Conservation (phyloP, 30 jellyfish, hydroid and myxozoan genomes). For the Pelagia noctiluca region DNA sequence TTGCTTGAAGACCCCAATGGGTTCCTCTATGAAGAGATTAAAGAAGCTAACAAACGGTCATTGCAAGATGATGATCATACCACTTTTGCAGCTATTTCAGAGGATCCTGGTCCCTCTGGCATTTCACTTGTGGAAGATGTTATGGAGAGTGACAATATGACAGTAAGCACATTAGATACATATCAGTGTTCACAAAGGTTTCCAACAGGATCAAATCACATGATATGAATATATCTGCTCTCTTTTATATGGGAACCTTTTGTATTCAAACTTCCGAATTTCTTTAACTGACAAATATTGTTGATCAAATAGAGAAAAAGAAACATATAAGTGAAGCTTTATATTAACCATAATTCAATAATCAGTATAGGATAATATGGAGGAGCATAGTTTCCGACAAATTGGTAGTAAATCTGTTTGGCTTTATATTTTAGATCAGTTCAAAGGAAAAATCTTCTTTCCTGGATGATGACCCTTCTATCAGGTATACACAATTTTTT, state of each 20-base stretch:
- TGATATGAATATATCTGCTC: conserved; percentile 19
- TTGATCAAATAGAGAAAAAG: conserved; percentile 2
- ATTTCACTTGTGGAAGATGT: conserved; percentile 28
- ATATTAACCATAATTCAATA: conserved; percentile 3
- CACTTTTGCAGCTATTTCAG: conserved; percentile 15
- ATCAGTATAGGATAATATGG: conserved; percentile 14
- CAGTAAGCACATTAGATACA: conserved; percentile 26
- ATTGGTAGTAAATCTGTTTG: conserved; percentile 18
- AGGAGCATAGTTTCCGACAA: conserved; percentile 14
- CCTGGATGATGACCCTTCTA: conserved; percentile 23
- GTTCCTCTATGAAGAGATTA: conserved; percentile 27
- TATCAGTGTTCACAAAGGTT: too few relatives aligned
- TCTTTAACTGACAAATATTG: conserved; percentile 18
- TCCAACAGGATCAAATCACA: conserved; percentile 34
- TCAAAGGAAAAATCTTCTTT: conserved; percentile 25
- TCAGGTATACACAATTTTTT: conserved; percentile 13
- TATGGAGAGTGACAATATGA: conserved; percentile 22
- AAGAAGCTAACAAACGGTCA: conserved; percentile 24
- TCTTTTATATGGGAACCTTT: conserved; percentile 9
- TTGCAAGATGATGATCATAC: conserved; percentile 22
- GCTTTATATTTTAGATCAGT: conserved; percentile 13
- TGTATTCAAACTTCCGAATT: not conserved
- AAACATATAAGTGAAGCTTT: not conserved
- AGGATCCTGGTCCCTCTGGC: conserved; percentile 39
- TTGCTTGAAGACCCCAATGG: conserved; percentile 32